Conservation (phyloP, 2,888 invertebrate species). For the Epinotia demarniana region DNA sequence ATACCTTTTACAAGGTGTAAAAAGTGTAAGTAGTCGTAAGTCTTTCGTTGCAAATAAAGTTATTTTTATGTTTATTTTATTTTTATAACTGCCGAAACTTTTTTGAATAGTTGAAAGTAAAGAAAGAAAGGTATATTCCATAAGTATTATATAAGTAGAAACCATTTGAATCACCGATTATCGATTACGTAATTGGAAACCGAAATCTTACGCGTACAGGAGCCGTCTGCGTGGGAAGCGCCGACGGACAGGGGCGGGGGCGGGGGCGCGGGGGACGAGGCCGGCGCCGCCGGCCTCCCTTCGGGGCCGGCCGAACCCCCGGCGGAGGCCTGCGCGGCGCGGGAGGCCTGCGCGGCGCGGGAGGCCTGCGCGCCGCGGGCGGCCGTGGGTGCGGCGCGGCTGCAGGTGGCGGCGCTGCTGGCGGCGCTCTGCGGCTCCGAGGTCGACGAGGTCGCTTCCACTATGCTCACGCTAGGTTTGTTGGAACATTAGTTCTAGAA, state of each 20-base stretch:
- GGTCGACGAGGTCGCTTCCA: conserved; percentile 88
- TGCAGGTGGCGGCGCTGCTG: conserved; percentile 92
- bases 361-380: conserved; percentile 71
- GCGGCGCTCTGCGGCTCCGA: conserved; percentile 90
- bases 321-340: neutral
- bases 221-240: conserved; percentile 31
- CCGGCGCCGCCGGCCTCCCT: no score
- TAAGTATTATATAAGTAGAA: no score
- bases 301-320: no score
- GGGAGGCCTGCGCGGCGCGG: neutral
- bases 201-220: neutral
- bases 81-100: no score
- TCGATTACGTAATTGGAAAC: neutral
- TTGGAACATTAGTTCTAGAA: neutral
- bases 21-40: no score
- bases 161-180: no score
- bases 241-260: conserved; percentile 26
- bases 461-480: conserved; percentile 83
- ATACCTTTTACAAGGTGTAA: no score
- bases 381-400: conserved; percentile 90
- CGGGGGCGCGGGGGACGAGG: conserved; percentile 9
- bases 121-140: no score
- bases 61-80: no score
- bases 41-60: no score
- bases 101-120: no score